Evolutionary conservation across 2,113 vertebrate species (phyloP), one percentile per base, ranked within the genome.

Genomic region (Lepisosteus oculatus): DNA sequence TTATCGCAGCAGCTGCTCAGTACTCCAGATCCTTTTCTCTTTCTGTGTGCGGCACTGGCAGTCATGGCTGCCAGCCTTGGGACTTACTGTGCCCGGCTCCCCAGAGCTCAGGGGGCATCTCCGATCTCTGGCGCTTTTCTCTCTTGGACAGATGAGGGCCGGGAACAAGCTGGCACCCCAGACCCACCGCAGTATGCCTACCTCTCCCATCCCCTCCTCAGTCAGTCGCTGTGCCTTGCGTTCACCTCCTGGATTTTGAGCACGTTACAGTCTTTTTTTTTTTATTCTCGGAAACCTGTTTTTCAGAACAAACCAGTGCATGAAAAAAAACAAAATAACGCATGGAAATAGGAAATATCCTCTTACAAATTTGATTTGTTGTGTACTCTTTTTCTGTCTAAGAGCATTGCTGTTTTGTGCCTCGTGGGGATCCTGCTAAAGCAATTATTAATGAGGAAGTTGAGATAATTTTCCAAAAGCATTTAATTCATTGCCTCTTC

Each of bases 401-500:
- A 56, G 56, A 66, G 51, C 41, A 54, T 29, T 29, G 43, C 55
- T 65, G 43, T 14, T 73, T 72, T 3, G 6, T 43, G 69, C 78
- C 9, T 63, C 65, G 72, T 45, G 51, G 51, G 72, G 76, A 78
- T 75, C 74, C 55, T 59, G 41, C 68, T 72, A 1, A 13, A 73
- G 75, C 15, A 56, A 67, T 67, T 78, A 43, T 72, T 81, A 79
- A 87, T 84, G 80, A 74, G 61, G 71, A 56, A 64, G 43, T 68
- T 45, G 45, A 72, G 69, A 72, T 81, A 15, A 61, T 85, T 83
- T 80, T 81, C 51, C 41, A 7, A 4, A 17, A 45, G 64, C 45
- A 43, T 81, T 80, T 68, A 65, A 68, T 64, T 77, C 8, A 4
- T 57, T 13, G 65, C 3, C 29, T 56, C 69, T 68, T 45, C 55